These are phyloP conservation scores for Zaprionus nigranus DNA, from an alignment of 1,140 invertebrate genomes.

Conservation along the genomic window DNA sequence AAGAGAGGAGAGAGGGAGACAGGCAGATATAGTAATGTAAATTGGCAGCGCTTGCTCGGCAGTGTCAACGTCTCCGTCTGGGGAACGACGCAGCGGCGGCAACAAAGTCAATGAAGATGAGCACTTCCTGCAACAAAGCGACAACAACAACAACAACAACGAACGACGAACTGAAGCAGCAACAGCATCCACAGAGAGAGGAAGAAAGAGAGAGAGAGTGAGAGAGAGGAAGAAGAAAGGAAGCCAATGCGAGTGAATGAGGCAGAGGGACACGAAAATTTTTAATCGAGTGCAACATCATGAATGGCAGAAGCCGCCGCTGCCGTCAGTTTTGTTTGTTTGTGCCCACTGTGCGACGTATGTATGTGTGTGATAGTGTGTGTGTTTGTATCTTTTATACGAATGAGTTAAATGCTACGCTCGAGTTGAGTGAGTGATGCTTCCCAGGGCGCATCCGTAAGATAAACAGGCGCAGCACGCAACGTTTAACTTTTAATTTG, in stretches of 20 bases:
- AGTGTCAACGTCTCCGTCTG: conserved; percentile 33
- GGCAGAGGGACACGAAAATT: conserved; percentile 58
- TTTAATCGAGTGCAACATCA: conserved; percentile 80
- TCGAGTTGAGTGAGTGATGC: conserved; percentile 82
- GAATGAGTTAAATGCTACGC: conserved; percentile 82
- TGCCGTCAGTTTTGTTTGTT: conserved; percentile 66
- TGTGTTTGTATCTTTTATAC: conserved; percentile 74
- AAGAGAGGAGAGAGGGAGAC: conserved; percentile 11
- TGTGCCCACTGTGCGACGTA: conserved; percentile 24
- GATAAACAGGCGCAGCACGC: conserved; percentile 80
- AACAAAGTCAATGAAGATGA: conserved; percentile 82
- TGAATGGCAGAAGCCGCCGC: conserved; percentile 67
- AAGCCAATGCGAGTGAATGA: not conserved
- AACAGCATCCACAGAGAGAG: conserved; percentile 24
- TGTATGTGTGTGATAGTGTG: conserved; percentile 28
- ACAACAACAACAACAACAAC: conserved; percentile 65
- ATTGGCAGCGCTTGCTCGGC: conserved; percentile 69
- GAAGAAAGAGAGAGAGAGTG: not conserved
- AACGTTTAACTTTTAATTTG: conserved; percentile 82
- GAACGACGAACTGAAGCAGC: conserved; percentile 16
- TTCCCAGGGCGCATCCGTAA: conserved; percentile 82
- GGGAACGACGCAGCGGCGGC: conserved; percentile 52
- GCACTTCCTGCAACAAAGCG: conserved; percentile 80
- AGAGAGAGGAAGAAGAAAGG: not conserved
- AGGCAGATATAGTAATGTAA: conserved; percentile 43